Conservation (phyloP, 2,113 vertebrate species). For the Barbus barbus region DNA sequence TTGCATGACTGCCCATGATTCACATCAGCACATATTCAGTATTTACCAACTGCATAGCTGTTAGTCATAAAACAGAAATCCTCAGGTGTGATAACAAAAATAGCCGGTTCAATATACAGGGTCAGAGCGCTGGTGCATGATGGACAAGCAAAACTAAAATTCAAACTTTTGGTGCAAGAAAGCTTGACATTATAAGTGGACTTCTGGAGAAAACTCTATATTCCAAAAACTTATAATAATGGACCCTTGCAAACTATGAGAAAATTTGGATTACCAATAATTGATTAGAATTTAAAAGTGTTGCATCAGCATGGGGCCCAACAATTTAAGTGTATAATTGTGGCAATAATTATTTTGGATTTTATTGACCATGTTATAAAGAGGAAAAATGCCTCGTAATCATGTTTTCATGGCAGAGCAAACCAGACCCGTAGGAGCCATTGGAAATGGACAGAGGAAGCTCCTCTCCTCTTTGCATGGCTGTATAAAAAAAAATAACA, state of each 20-base stretch:
- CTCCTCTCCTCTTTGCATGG: constrained; percentile 2
- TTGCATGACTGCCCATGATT: not conserved
- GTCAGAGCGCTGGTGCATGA: not conserved
- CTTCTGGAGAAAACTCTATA: no score
- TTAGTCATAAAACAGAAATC: not conserved
- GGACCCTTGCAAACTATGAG: no score
- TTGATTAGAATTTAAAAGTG: constrained; percentile 8
- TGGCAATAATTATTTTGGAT: constrained; percentile 29
- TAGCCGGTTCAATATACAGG: not conserved
- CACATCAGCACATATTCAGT: not conserved
- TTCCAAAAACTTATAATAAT: no score
- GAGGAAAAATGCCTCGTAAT: constrained; percentile 14
- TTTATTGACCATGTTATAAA: constrained; percentile 19
- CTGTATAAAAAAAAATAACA: constrained; percentile 25
- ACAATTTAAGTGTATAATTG: constrained; percentile 28
- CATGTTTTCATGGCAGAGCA: constrained; percentile 14
- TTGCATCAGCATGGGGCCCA: not conserved
- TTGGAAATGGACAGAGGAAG: not conserved
- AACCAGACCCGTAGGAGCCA: constrained; percentile 26
- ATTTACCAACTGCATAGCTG: not conserved
- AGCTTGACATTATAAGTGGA: not conserved
- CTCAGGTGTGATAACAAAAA: not conserved
- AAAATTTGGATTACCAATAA: not conserved
- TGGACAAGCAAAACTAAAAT: not conserved
- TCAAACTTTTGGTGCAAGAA: not conserved